Evolutionary conservation across 64 coral and sea anemone species (phyloP), one percentile per base, ranked within the genome.

Genomic region (Stichodactyla helianthus): DNA sequence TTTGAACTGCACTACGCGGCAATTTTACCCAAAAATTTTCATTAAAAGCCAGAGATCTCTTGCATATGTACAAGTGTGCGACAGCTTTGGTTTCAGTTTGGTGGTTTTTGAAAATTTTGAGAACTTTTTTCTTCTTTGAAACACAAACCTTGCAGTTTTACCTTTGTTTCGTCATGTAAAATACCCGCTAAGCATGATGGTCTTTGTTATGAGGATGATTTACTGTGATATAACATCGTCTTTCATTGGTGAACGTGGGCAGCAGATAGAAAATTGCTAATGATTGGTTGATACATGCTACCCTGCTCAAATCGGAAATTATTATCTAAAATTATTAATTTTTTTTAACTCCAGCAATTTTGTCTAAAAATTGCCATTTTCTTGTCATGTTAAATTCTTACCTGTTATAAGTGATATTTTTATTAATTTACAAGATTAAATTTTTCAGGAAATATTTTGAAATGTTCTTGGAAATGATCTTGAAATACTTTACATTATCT

Each of bases 131-230:
- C 88, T 89, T 81, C 5, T 81, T 81, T 54, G 78, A 81, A 81
- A 52, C 78, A 22, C 16, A 81, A 81, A 54, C 78, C 52, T 81
- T 83, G 78, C 77, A 64, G 89, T 91, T 88, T 67, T 83, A 59
- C 85, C 86, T 96, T 96, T 96, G 87, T 90, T 89, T 90, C 77
- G 92, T 89, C 82, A 83, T 84, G 87, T 76, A 27, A 62, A 85
- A 70, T 16, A 79, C 54, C 63, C 76, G 84, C 88, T 86, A 88
- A 87, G 94, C 26, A 89, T 93, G 53, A 83, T 81, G 94, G 94
- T 87, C 88, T 68, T 56, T 96, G 91, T 92, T 92, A 67, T 89
- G 77, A 87, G 78, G 68, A 35, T n/a, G 76, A 61, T 82, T 53
- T 81, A 53, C 35, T 12, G 78, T 81, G 78, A 54, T 81, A 52